Evolutionary conservation across 2,888 invertebrate genomes (phyloP), one percentile per base, ranked within the genome.

Genomic region (Nematopogon swammerdamellus): DNA sequence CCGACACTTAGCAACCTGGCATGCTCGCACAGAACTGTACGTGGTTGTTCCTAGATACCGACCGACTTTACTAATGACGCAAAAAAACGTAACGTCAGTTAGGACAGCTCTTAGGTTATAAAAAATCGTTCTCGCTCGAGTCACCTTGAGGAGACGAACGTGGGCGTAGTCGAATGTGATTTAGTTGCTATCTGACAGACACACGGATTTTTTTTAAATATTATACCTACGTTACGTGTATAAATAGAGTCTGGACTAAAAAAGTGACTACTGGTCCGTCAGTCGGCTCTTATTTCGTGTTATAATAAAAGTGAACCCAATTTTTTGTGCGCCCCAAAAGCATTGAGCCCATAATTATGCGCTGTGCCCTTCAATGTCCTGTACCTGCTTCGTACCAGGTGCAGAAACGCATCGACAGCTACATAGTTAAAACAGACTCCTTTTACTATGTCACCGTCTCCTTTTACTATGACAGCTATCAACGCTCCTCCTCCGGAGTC

Each of bases 111-210:
- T 14, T 3, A 36, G 36, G 36, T 36, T 36, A 14, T 8, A 36
- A 36, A 36, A 36, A 36, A 14, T 36, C 36, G 8, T 14, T 36
- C 36, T 36, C 36, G 11, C n/a, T n/a, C n/a, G 14, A 25, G 36
- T 74, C 72, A 75, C 74, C 75, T 77, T 76, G 75, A 71, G 62
- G 62, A 56, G 55, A 63, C 52, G 58, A 63, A 46, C 50, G 75
- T 74, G 68, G 72, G 75, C 72, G 73, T 65, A 59, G 67, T 36
- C 69, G 63, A 73, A 71, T 69, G 70, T 73, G 74, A 75, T 74
- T 76, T 72, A 71, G 70, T 72, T 67, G 67, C 72, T 67, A 72
- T 70, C 74, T 70, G 72, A 73, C 72, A 68, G 71, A 74, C 73
- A 75, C 74, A 36, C 36, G 5, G 25, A 36, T 14, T 36, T 36